These are phyloP conservation scores for Volucella inflata DNA, from an alignment of 2,888 invertebrate genomes.

Conservation along the genomic window DNA sequence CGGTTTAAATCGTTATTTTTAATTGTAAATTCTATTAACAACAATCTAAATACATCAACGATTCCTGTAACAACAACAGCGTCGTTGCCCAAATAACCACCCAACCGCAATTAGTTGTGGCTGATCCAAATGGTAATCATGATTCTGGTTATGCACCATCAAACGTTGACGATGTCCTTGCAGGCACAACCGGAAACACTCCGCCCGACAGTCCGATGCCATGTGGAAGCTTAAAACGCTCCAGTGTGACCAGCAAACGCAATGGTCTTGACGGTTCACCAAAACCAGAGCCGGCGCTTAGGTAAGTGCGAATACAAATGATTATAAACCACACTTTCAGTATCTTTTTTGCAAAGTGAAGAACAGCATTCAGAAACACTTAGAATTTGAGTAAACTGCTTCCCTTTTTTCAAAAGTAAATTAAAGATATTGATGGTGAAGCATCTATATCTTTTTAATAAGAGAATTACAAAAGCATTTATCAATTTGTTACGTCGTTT, in stretches of 20 bases:
- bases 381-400: too few relatives aligned
- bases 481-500: conserved; percentile 69
- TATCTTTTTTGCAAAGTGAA: too few relatives aligned
- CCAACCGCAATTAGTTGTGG: conserved; percentile 85
- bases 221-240: conserved; percentile 82
- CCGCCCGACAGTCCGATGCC: conserved; percentile 85
- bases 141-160: conserved; percentile 92
- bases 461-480: conserved; percentile 11
- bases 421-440: too few relatives aligned
- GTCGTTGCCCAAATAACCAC: conserved; percentile 86
- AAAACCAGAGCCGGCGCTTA: conserved; percentile 82
- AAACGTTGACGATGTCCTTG: conserved; percentile 85
- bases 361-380: too few relatives aligned
- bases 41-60: conserved; percentile 40
- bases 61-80: conserved; percentile 79
- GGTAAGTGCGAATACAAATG: conserved; percentile 77
- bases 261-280: conserved; percentile 82
- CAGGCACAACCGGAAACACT: conserved; percentile 85
- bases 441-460: too few relatives aligned
- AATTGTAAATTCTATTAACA: conserved; percentile 51
- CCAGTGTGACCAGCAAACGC: conserved; percentile 81
- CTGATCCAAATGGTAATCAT: conserved; percentile 92
- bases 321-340: not conserved
- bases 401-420: too few relatives aligned
- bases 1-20: conserved; percentile 35